Conservation (phyloP, 2,797 vertebrate species). For the Synaphobranchus kaupii region DNA sequence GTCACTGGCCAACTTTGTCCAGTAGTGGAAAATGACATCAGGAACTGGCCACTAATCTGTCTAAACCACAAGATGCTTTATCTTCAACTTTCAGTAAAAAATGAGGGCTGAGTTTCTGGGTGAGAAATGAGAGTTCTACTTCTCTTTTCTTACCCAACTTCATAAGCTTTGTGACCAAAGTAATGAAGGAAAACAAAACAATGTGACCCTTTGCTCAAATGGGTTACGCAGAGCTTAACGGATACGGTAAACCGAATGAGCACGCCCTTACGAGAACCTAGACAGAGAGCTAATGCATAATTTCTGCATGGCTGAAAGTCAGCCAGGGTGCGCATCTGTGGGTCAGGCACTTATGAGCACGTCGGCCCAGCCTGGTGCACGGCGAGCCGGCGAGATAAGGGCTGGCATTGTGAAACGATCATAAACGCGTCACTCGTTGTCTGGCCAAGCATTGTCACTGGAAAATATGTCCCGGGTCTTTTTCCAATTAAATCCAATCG, state of each 20-base stretch:
- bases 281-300: background rate
- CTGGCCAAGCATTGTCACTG: background rate
- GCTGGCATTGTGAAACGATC: background rate
- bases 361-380: background rate
- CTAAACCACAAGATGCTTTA: background rate
- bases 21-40: background rate
- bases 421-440: slow-evolving; percentile 5
- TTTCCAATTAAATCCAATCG: background rate
- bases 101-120: background rate
- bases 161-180: background rate
- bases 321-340: background rate
- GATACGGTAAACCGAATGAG: background rate
- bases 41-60: background rate
- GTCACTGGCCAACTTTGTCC: background rate
- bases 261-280: background rate
- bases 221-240: background rate
- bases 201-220: background rate
- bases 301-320: background rate
- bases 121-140: background rate
- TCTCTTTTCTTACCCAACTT: background rate
- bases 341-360: background rate
- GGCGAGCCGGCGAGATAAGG: background rate
- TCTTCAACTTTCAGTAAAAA: background rate
- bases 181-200: background rate
- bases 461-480: background rate